Evolutionary conservation across 1,140 invertebrate species (phyloP), one percentile per base, ranked within the genome.

Genomic region (Drosophila teissieri): DNA sequence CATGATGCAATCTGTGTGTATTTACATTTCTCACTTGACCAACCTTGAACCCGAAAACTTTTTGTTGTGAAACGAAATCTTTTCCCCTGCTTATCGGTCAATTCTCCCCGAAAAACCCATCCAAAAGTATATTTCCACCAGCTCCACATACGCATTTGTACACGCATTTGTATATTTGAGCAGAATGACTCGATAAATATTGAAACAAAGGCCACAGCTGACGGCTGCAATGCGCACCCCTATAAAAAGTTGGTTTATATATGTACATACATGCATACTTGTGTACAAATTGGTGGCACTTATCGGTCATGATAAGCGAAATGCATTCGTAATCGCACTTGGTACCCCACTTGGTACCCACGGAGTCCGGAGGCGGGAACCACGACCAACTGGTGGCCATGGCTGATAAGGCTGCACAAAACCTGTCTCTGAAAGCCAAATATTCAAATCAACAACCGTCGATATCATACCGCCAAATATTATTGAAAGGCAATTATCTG

Each of bases 151-250:
- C 37, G 31, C 37, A 39, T 39, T 37, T 37, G 36, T 37, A 37
- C 12, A 3, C 10, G 2, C 34, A 52, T 48, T 55, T 40, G 36
- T 63, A 44, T 22, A 34, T 15, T 15, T 11, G 46, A 27, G 36
- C 19, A 36, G 45, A 56, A 51, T 68, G 45, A 68, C 34, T 51
- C 14, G 55, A 56, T 77, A 76, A 77, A 62, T 60, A 60, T 69
- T 69, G 51, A 69, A 77, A 77, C 73, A 77, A 77, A 77, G 74
- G 63, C 63, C 39, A 56, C 63, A 77, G 73, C 63, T 62, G 73
- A 67, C 61, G 53, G 34, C 64, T 70, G 67, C 67, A 70, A 22
- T 56, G 27, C 15, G 3, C 63, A n/a, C 24, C 56, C 42, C 22
- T 19, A 19, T 36, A 36, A 12, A 17, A 19, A 31, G 7, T 31